Conservation (phyloP, 2,888 invertebrate species). For the Epinotia brunnichana region DNA sequence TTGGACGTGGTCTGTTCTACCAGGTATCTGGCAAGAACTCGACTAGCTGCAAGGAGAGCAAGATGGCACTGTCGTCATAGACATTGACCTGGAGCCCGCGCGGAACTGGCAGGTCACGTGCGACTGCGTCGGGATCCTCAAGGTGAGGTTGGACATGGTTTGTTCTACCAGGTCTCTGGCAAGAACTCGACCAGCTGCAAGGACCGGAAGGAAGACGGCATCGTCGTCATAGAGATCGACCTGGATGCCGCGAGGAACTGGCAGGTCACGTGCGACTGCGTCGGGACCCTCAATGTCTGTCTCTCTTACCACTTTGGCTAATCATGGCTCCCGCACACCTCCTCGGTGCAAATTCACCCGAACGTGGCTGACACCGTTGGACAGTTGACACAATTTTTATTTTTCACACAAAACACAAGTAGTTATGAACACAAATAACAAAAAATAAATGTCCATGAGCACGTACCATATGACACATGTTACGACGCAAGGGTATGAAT, state of each 20-base stretch:
- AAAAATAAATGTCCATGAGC: too few relatives aligned
- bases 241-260: constrained; percentile 95
- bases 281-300: constrained; percentile 92
- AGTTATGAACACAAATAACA: not conserved
- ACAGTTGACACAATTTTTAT: not conserved
- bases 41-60: too few relatives aligned
- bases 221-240: constrained; percentile 95
- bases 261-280: constrained; percentile 93
- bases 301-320: too few relatives aligned
- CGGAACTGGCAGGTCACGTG: constrained; percentile 91
- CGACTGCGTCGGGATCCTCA: constrained; percentile 98
- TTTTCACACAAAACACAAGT: not conserved
- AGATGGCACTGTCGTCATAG: constrained; percentile 97
- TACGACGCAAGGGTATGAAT: too few relatives aligned
- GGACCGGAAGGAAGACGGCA: constrained; percentile 90
- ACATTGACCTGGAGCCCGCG: constrained; percentile 94
- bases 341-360: too few relatives aligned
- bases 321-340: too few relatives aligned
- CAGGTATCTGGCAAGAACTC: too few relatives aligned
- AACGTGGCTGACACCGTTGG: too few relatives aligned
- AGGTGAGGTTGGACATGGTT: constrained; percentile 69
- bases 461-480: too few relatives aligned
- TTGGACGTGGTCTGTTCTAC: not conserved
- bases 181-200: too few relatives aligned
- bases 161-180: too few relatives aligned